Base-by-base conservation (phyloP, 2,888 invertebrate genomes). In the Hypomecis punctinalis region DNA sequence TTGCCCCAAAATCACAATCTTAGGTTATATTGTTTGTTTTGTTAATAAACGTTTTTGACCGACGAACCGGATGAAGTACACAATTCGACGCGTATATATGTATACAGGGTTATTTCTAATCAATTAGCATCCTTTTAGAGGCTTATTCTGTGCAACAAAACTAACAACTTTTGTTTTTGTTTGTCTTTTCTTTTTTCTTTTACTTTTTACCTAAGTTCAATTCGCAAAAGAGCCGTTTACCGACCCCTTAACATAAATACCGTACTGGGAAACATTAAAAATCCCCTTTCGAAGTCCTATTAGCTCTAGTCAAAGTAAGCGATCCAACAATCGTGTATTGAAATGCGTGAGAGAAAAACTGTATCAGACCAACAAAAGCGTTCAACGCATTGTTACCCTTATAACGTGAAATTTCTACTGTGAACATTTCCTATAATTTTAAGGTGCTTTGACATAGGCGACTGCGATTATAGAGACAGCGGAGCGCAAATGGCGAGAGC, bases 391-490 rank as follows among this genome's bases (percentile, higher is more conserved):
- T 71, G 69, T 70, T 61, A 63, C 59, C 63, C 43, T 33, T 46
- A 63, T 64, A 66, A 66, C 69, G 65, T 70, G 65, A 52, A 66
- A 67, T 78, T 76, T 47, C 63, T 62, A 62, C 68, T 65, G 75
- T 70, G 77, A 79, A 73, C 75, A 74, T 78, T 77, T 81, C 80
- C 74, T 73, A 76, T 72, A 76, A 78, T 78, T 75, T 79, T 77
- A 80, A 81, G 81, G 23, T 42, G 8, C 23, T 40, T 82, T 52
- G 33, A 33, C n/a, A 3, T 10, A 51, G 51, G 39, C 39, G 37
- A 11, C 13, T 9, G 51, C 37, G 51, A 9, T 5, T 40, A n/a
- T n/a, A 35, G 8, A 10, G 1, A 11, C 8, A 47, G 37, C 8
- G 49, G 8, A 7, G 39, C 6, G 49, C 40, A 40, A 6, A 10